Evolutionary conservation across 2,113 vertebrate species (phyloP).

Genomic region (Nymphicus hollandicus): DNA sequence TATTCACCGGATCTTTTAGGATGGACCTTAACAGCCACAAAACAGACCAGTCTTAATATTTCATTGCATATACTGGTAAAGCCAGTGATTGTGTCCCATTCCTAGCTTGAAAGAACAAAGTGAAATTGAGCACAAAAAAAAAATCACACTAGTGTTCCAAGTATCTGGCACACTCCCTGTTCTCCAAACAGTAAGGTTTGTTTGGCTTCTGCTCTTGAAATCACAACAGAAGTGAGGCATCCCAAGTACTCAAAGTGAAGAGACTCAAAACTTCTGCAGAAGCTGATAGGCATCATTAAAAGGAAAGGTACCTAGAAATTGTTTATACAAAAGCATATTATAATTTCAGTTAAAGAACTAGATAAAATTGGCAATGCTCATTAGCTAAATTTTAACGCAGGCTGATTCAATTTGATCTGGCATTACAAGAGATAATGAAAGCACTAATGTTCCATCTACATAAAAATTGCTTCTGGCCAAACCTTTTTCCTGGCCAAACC

Average conservation of each 20-base stretch:
- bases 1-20: not conserved
- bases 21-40: not conserved
- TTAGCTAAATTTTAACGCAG: not conserved
- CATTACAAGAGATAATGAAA: not conserved
- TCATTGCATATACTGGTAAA: not conserved
- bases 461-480: not conserved
- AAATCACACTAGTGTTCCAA: not conserved
- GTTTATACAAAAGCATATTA: not conserved
- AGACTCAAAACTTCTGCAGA: not conserved
- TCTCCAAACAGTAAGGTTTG: not conserved
- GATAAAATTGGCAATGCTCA: not conserved
- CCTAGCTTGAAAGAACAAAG: not conserved
- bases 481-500: not conserved
- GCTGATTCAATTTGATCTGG: not conserved
- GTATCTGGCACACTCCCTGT: not conserved
- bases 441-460: not conserved
- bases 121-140: not conserved
- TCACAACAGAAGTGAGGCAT: not conserved
- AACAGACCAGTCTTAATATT: not conserved
- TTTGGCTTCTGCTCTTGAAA: not conserved
- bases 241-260: not conserved
- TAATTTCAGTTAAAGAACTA: not conserved
- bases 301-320: not conserved
- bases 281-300: not conserved
- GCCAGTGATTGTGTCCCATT: no score